Percentiles rank a stretch among this genome's conserved stretches.
phyloP scores from a whole-genome alignment of 2,113 vertebrate species.

The Hepsetus odoe region DNA sequence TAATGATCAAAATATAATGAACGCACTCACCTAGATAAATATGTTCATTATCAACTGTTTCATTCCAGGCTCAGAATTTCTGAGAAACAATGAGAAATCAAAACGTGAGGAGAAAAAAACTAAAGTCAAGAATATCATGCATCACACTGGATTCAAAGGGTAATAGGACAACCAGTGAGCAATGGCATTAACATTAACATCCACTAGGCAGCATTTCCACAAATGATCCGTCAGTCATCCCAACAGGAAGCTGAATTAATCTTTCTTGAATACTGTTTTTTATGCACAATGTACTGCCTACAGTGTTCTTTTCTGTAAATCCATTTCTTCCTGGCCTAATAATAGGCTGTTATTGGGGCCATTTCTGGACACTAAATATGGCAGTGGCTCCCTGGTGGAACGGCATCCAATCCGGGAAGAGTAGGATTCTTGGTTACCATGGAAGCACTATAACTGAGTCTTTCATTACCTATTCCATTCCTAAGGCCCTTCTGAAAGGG shows the following conservation, averaged over 20 bases:
- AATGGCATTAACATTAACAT: neutral
- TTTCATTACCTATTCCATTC: neutral
- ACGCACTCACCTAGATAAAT: too few relatives aligned
- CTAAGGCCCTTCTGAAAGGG: neutral
- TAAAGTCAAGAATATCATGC: too few relatives aligned
- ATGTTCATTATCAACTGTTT: too few relatives aligned
- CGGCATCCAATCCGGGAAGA: neutral
- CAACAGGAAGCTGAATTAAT: neutral
- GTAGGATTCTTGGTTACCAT: neutral
- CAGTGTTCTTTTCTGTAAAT: neutral
- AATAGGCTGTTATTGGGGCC: neutral
- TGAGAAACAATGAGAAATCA: too few relatives aligned
- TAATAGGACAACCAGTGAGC: neutral
- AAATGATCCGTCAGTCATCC: neutral
- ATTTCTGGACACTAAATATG: slow-evolving; percentile 9
- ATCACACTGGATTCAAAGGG: too few relatives aligned
- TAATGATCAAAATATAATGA: too few relatives aligned
- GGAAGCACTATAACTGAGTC: slow-evolving; percentile 1
- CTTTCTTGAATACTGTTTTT: neutral
- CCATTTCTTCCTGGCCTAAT: slow-evolving; percentile 1
- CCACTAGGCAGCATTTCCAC: neutral
- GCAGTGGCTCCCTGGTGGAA: neutral
- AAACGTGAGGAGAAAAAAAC: too few relatives aligned
- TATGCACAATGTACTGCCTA: neutral
- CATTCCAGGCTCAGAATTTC: too few relatives aligned